These are phyloP conservation scores for Pangasius sanitwongsei DNA, from an alignment of 2,797 vertebrate species.

Conservation along the genomic window DNA sequence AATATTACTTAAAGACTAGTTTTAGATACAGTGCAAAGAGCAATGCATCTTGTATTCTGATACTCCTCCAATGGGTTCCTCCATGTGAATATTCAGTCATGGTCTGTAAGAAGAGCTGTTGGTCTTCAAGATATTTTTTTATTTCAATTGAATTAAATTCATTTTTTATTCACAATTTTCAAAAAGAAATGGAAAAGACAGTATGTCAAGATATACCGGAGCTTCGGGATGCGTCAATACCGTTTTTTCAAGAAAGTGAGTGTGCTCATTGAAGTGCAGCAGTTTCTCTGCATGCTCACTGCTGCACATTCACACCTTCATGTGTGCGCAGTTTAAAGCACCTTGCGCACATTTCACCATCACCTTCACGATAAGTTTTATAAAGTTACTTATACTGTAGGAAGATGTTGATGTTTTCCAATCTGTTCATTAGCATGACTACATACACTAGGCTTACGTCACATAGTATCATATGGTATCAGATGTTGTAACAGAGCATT, in stretches of 20 bases:
- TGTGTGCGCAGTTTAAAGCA: background rate
- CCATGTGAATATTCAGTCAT: background rate
- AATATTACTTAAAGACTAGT: slow-evolving; percentile 2
- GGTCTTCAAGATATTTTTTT: background rate
- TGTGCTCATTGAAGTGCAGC: background rate
- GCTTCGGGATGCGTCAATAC: background rate
- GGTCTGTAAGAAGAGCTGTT: background rate
- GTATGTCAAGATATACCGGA: background rate
- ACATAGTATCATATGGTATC: background rate
- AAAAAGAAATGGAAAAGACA: no score
- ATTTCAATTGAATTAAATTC: background rate
- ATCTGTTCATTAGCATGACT: background rate
- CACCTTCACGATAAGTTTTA: background rate
- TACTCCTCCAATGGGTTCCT: background rate
- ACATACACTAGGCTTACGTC: background rate
- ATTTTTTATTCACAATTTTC: no score
- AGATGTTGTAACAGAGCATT: background rate
- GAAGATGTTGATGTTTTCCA: background rate
- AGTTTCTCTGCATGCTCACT: background rate
- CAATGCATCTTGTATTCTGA: background rate
- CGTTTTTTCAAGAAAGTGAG: background rate
- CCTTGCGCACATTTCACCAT: background rate
- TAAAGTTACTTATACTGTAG: background rate
- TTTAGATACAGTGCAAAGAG: background rate
- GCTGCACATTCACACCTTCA: background rate